Conservation (phyloP, 2,888 invertebrate genomes). For the Octonoba sinensis region DNA sequence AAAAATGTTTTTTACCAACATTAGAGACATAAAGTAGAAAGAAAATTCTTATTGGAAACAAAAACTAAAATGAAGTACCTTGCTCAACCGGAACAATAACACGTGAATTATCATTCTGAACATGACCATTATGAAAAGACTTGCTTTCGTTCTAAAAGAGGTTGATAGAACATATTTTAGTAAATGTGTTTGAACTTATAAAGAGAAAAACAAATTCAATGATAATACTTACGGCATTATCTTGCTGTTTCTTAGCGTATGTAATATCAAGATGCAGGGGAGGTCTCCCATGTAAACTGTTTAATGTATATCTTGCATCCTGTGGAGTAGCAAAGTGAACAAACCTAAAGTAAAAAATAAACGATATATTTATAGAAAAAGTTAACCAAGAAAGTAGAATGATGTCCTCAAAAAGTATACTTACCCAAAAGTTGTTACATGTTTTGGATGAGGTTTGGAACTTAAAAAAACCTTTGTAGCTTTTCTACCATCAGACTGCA, state of each 20-base stretch:
- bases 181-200: background rate
- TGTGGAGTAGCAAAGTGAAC: background rate
- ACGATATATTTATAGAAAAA: background rate
- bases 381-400: no score
- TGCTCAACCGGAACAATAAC: background rate
- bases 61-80: background rate
- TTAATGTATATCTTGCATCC: background rate
- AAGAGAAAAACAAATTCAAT: no score
- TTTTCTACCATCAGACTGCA: constrained; percentile 6
- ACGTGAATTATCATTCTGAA: background rate
- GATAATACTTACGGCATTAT: constrained; percentile 5
- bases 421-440: constrained; percentile 3
- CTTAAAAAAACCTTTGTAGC: background rate
- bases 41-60: background rate
- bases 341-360: constrained; percentile 12
- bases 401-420: background rate
- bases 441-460: background rate
- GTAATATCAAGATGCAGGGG: background rate
- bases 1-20: no score
- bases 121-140: background rate
- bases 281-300: background rate
- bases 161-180: background rate
- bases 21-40: no score
- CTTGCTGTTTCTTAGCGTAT: background rate
- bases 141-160: background rate